Evolutionary conservation across 2,113 vertebrate genomes (phyloP), one percentile per base, ranked within the genome.

Genomic region (Carassius auratus): DNA sequence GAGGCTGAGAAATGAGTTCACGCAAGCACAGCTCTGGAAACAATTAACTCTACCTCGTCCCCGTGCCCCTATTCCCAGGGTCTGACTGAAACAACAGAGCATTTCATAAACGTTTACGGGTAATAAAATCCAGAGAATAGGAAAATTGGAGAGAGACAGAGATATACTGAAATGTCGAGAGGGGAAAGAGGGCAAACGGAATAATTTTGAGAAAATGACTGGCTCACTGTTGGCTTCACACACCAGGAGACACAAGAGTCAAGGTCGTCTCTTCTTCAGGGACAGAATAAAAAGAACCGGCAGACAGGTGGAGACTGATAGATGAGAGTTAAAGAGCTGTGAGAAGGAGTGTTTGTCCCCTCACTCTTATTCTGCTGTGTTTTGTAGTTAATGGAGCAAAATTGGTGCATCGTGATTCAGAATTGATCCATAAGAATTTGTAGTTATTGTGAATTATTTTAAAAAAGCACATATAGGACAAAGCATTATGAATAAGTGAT

Each of bases 31-130:
- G 64, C 76, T 85, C 64, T 59, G 76, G 50, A 85, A 69, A 79
- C 84, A 59, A 85, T 85, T 85, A 85, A 69, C 30, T 79, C 76
- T n/a, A 36, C 76, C 52, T 79, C 12, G 33, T 71, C 75, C 81
- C 33, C 19, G 2, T 83, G 81, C 68, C 52, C 81, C 12, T 59
- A 8, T 45, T 81, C 38, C 78, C 50, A 59, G 50, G 12, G 42
- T 50, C 12, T 50, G 77, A 80, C n/a, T 48, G 52, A 66, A 68
- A 68, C 42, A 21, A 21, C 52, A 21, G 30, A 77, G 33, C 26
- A 19, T 81, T 52, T 81, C 62, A 52, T 81, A 68, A 69, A 69
- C 2, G 62, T 45, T 14, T 68, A 52, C 42, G 10, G 14, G n/a
- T 30, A 50, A 81, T 68, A 48, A 81, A 68, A 52, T 19, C 61